A percentile compares a stretch with the other conserved stretches of the same genome.
These are phyloP conservation scores for Leucophora obtusa DNA, from an alignment of 2,888 invertebrate species.

Conservation along the genomic window DNA sequence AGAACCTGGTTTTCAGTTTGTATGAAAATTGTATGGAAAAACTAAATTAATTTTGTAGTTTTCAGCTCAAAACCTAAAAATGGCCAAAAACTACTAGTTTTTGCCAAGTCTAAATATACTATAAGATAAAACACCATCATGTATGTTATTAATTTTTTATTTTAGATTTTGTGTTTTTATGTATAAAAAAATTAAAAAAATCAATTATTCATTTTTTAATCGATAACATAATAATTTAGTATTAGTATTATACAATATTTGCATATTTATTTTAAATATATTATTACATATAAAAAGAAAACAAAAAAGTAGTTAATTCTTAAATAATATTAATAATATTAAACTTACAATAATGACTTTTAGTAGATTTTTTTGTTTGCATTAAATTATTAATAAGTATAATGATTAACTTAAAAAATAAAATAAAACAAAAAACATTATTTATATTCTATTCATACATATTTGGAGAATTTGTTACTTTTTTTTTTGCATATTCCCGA, in stretches of 20 bases:
- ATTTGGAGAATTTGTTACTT: conserved; percentile 65
- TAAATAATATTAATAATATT: conserved; percentile 68
- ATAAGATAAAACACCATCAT: too few species aligned
- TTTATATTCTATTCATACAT: conserved; percentile 61
- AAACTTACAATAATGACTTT: conserved; percentile 78
- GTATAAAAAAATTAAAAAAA: conserved; percentile 58
- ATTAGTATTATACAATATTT: conserved; percentile 77
- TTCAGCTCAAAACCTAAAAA: too few species aligned
- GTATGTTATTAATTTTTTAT: conserved; percentile 55
- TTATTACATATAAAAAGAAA: conserved; percentile 67
- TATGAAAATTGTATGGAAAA: too few species aligned
- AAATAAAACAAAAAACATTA: conserved; percentile 48
- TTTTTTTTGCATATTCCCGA: conserved; percentile 58
- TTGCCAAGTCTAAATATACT: too few species aligned
- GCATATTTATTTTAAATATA: conserved; percentile 69
- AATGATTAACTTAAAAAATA: conserved; percentile 49
- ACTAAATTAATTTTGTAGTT: too few species aligned
- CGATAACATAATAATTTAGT: conserved; percentile 77
- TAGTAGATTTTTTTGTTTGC: conserved; percentile 72
- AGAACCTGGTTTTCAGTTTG: too few species aligned
- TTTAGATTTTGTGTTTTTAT: conserved; percentile 51
- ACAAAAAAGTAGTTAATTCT: conserved; percentile 70
- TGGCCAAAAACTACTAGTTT: too few species aligned
- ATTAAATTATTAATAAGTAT: conserved; percentile 70
- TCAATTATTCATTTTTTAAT: conserved; percentile 60